phyloP scores from a whole-genome alignment of 2,113 vertebrate species.

The Brachyhypopomus gauderio region DNA sequence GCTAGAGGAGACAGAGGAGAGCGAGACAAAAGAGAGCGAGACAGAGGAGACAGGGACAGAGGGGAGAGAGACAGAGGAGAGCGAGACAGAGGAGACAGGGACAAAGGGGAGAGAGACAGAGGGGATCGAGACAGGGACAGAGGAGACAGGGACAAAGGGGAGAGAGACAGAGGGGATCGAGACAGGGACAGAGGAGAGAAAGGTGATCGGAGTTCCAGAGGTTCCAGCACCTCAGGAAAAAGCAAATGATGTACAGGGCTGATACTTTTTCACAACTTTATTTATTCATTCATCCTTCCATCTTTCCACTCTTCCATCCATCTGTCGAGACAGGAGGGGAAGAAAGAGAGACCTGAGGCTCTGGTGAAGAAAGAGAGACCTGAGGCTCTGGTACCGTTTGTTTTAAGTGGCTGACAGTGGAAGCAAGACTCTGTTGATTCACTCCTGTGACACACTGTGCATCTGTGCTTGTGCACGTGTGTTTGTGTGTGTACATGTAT shows the following conservation, averaged over 20 bases:
- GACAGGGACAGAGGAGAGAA: constrained; percentile 64
- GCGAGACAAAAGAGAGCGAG: constrained; percentile 65
- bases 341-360: not conserved
- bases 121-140: constrained; percentile 47
- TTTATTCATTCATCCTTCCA: constrained; percentile 44
- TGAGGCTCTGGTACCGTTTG: constrained; percentile 27
- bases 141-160: too few species aligned
- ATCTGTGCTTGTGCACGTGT: constrained; percentile 26
- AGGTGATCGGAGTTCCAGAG: constrained; percentile 75
- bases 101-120: constrained; percentile 65
- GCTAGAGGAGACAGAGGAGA: constrained; percentile 70
- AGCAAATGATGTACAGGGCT: constrained; percentile 71
- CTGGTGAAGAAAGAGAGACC: constrained; percentile 26
- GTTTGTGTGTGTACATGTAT: constrained; percentile 9
- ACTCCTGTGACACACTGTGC: not conserved
- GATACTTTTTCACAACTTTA: constrained; percentile 44
- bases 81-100: constrained; percentile 42
- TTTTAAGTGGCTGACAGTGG: constrained; percentile 24
- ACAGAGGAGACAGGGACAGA: constrained; percentile 65
- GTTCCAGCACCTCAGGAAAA: constrained; percentile 76
- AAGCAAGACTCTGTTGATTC: constrained; percentile 6
- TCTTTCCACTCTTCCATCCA: constrained; percentile 35
- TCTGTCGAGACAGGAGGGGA: constrained; percentile 35
- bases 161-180: too few species aligned
- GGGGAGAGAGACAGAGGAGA: constrained; percentile 67